These are phyloP conservation scores for Orchesellides sinensis DNA, from an alignment of 2,888 invertebrate genomes.

Conservation along the genomic window DNA sequence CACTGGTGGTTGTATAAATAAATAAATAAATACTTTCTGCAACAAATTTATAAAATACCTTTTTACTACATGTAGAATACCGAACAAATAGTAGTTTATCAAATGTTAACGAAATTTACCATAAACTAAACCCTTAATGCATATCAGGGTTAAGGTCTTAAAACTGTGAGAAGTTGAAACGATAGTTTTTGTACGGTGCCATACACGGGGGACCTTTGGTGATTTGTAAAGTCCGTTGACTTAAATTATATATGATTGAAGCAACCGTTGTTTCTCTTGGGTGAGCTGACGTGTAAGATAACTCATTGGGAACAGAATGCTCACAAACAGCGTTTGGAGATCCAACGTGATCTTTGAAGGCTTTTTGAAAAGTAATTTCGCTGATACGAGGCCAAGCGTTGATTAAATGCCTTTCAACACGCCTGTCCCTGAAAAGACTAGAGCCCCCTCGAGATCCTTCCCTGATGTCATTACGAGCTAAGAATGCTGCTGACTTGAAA, in stretches of 20 bases:
- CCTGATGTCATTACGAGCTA: constrained; percentile 25
- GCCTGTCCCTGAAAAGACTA: constrained; percentile 61
- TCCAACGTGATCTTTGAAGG: constrained; percentile 68
- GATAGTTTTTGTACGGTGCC: constrained; percentile 25
- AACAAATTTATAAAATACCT: no score
- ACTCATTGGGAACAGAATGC: constrained; percentile 50
- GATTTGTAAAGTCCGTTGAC: constrained; percentile 50
- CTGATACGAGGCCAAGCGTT: constrained; percentile 56
- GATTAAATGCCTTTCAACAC: constrained; percentile 53
- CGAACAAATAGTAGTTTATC: neutral
- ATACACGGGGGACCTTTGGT: constrained; percentile 67
- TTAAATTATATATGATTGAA: constrained; percentile 66
- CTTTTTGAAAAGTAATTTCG: constrained; percentile 59
- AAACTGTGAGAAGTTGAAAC: constrained; percentile 40
- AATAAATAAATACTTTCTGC: no score
- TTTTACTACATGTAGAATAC: neutral
- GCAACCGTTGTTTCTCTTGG: constrained; percentile 59
- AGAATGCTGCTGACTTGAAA: constrained; percentile 59
- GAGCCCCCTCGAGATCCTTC: constrained; percentile 61
- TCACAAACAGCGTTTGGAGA: constrained; percentile 67
- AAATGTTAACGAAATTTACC: neutral
- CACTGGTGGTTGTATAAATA: constrained; percentile 97
- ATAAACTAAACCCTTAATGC: neutral
- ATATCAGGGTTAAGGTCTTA: neutral
- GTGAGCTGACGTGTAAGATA: constrained; percentile 23